Conservation (phyloP, 2,888 invertebrate species). For the Aproaerema taeniolella region DNA sequence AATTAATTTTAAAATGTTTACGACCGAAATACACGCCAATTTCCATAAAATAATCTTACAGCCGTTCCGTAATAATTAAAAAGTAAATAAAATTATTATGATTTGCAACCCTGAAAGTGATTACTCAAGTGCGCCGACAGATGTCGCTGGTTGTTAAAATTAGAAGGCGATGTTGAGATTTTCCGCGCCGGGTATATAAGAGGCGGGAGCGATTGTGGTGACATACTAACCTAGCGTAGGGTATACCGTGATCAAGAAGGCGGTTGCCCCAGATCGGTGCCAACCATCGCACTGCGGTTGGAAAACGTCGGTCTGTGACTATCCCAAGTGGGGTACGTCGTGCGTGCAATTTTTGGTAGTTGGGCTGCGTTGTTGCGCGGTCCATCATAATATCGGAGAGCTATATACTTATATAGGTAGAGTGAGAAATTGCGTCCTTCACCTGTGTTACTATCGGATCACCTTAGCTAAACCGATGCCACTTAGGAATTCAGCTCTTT, state of each 20-base stretch:
- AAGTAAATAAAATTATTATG: too few relatives aligned
- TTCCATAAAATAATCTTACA: too few relatives aligned
- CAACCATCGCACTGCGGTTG: conserved; percentile 82
- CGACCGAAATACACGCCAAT: too few relatives aligned
- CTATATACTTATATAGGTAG: too few relatives aligned
- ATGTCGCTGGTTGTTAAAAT: conserved; percentile 44
- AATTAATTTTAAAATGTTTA: too few relatives aligned
- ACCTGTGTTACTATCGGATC: too few relatives aligned
- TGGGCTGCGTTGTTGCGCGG: conserved; percentile 79
- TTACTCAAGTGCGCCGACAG: conserved; percentile 31
- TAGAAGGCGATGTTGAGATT: conserved; percentile 51
- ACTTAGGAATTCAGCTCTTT: too few relatives aligned
- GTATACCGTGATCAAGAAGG: conserved; percentile 83
- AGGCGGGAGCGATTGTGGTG: accelerated
- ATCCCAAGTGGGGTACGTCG: conserved; percentile 76
- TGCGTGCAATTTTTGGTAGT: conserved; percentile 80
- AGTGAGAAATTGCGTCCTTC: too few relatives aligned
- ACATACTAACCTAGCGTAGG: conserved; percentile 86
- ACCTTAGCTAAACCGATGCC: too few relatives aligned
- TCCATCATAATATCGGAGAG: conserved; percentile 66
- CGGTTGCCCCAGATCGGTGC: conserved; percentile 80
- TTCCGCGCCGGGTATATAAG: conserved; percentile 32
- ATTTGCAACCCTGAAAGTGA: background rate
- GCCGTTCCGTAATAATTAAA: too few relatives aligned
- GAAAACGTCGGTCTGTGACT: conserved; percentile 78